phyloP scores from a whole-genome alignment of 2,113 vertebrate genomes.

The Stegostoma tigrinum region DNA sequence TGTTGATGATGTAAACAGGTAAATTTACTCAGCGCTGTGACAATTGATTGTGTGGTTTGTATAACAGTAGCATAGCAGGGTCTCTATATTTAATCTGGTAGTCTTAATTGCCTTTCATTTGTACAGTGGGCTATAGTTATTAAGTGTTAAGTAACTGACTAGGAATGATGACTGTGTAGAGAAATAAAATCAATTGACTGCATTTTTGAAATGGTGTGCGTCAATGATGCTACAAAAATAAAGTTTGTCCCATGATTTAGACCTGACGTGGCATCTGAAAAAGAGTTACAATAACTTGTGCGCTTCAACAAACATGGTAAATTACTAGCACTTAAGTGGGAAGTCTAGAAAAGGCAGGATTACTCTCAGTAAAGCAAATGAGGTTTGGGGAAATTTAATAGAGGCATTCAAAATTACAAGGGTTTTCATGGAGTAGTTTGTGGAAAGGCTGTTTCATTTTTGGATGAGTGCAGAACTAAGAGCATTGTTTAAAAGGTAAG shows the following conservation, averaged over 20 bases:
- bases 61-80: not conserved
- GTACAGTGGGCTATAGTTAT: not conserved
- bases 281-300: not conserved
- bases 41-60: conserved; percentile 28
- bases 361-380: no score
- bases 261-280: not conserved
- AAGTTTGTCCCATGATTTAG: not conserved
- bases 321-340: not conserved
- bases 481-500: no score
- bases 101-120: not conserved
- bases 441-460: no score
- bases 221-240: not conserved
- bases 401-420: no score
- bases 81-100: not conserved
- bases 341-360: no score
- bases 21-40: not conserved
- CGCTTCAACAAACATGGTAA: not conserved
- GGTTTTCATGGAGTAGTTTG: no score
- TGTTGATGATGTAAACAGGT: not conserved
- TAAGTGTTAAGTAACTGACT: not conserved
- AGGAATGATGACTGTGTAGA: not conserved
- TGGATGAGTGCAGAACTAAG: no score
- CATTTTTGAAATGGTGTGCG: not conserved
- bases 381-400: no score
- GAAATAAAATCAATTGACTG: not conserved